These are phyloP conservation scores for Sturmia bella DNA, from an alignment of 2,888 invertebrate species.

Conservation along the genomic window DNA sequence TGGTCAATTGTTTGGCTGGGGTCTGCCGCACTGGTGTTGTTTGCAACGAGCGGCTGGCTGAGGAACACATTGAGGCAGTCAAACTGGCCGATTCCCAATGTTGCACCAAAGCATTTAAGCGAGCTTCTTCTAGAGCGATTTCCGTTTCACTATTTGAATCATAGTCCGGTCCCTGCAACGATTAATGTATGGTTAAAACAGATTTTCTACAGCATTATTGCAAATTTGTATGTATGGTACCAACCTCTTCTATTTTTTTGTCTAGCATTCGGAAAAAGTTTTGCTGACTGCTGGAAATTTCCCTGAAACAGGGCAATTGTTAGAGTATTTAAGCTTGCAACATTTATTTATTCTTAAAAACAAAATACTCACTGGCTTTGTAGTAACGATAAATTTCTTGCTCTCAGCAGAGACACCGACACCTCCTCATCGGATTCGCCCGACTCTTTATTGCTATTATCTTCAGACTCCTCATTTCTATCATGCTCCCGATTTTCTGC, in stretches of 20 bases:
- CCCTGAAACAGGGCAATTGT: constrained; percentile 84
- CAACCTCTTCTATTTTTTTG: constrained; percentile 95
- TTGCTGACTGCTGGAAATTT: constrained; percentile 93
- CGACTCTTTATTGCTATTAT: constrained; percentile 79
- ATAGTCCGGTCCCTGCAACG: constrained; percentile 89
- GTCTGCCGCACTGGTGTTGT: constrained; percentile 83
- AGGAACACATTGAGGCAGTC: constrained; percentile 82
- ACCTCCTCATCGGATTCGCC: constrained; percentile 81
- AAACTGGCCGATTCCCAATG: constrained; percentile 90
- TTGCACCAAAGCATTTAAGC: constrained; percentile 86
- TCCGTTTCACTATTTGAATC: constrained; percentile 90
- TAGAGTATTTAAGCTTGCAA: constrained; percentile 48
- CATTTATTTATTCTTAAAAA: neutral
- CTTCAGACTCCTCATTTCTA: constrained; percentile 80
- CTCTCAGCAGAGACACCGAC: constrained; percentile 81
- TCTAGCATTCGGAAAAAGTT: constrained; percentile 97
- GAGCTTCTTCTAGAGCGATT: constrained; percentile 86
- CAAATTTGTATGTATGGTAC: constrained; percentile 68
- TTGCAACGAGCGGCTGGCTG: constrained; percentile 83
- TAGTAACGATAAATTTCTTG: constrained; percentile 83
- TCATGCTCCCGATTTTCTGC: constrained; percentile 79
- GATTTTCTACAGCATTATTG: neutral
- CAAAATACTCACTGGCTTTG: constrained; percentile 83
- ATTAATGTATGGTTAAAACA: neutral
- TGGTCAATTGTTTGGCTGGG: constrained; percentile 75